phyloP scores from a whole-genome alignment of 2,113 vertebrate species.

The Petrocephalus zakoni region DNA sequence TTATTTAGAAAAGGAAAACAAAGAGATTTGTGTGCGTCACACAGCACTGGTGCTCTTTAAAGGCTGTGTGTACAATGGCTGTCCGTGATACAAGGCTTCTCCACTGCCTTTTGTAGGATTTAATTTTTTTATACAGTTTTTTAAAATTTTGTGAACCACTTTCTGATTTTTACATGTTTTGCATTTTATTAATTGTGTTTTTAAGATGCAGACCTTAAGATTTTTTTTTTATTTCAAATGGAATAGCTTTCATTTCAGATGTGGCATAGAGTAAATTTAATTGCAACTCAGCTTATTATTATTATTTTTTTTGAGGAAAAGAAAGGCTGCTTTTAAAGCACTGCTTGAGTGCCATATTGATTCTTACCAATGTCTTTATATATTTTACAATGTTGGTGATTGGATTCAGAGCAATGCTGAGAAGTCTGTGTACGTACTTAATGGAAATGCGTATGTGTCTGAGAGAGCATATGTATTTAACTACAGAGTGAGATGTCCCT shows the following conservation, averaged over 20 bases:
- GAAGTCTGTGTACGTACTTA: background rate
- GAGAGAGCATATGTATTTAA: constrained; percentile 14
- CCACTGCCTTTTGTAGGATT: constrained; percentile 13
- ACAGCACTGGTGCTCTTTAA: background rate
- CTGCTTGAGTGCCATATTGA: constrained; percentile 22
- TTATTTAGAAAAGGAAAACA: background rate
- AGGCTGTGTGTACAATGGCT: background rate
- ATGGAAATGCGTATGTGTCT: constrained; percentile 6
- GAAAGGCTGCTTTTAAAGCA: constrained; percentile 22
- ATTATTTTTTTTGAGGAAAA: constrained; percentile 6
- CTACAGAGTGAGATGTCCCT: constrained; percentile 14
- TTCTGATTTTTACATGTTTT: constrained; percentile 8
- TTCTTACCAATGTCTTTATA: constrained; percentile 22
- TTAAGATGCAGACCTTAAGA: background rate
- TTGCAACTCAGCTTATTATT: background rate
- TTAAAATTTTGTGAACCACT: constrained; percentile 17
- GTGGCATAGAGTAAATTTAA: background rate
- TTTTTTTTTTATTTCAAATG: constrained; percentile 19
- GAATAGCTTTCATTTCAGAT: constrained; percentile 8
- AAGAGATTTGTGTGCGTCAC: background rate
- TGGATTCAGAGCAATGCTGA: background rate
- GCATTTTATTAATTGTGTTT: constrained; percentile 17
- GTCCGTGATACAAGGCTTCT: background rate
- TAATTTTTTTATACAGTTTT: constrained; percentile 22
- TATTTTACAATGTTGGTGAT: constrained; percentile 19